phyloP scores from a whole-genome alignment of 2,113 vertebrate genomes.

The Motacilla alba region DNA sequence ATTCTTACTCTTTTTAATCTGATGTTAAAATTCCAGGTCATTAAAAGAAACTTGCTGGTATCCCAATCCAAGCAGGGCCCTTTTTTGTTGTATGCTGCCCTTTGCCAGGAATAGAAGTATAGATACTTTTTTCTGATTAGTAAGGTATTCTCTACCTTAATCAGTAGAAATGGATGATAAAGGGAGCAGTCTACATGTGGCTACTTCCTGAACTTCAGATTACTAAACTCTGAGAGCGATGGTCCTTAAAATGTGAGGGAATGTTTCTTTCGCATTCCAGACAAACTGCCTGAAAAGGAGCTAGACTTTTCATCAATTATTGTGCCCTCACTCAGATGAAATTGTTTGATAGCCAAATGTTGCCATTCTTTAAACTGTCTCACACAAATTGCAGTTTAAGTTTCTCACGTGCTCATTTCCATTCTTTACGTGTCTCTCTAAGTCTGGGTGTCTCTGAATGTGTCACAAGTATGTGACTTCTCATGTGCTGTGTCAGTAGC shows the following conservation, averaged over 20 bases:
- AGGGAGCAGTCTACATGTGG: not conserved
- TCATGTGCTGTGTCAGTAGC: not conserved
- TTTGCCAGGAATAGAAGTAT: not conserved
- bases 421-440: not conserved
- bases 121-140: not conserved
- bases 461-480: not conserved
- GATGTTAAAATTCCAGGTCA: not conserved
- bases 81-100: not conserved
- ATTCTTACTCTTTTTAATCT: not conserved
- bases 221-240: not conserved
- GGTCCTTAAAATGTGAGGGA: not conserved
- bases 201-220: not conserved
- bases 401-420: not conserved
- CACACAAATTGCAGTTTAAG: not conserved
- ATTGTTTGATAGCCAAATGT: accelerated
- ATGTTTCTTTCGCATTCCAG: not conserved
- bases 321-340: not conserved
- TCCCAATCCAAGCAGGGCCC: not conserved
- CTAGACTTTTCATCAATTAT: not conserved
- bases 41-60: not conserved
- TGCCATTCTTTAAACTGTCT: not conserved
- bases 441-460: not conserved
- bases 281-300: not conserved
- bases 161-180: not conserved
- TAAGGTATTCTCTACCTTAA: not conserved